Evolutionary conservation across 2,888 invertebrate genomes (phyloP), one percentile per base, ranked within the genome.

Genomic region (Protodeltote pygarga): DNA sequence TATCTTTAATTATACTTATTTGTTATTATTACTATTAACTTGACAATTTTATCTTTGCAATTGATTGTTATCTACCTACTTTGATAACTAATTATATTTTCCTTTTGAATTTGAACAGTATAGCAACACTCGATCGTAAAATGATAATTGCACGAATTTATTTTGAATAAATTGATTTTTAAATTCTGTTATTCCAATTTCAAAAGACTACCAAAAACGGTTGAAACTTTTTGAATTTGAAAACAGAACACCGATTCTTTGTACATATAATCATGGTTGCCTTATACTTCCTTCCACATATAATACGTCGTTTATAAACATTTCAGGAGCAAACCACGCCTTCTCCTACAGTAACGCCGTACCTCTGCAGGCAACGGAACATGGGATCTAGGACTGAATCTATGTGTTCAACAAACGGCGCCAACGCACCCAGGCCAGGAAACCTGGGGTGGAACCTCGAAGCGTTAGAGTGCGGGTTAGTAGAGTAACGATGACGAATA

Each of bases 321-420:
- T 81, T 88, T 9, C 83, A 91, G 90, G 89, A 87, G 48, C 83
- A 82, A 59, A 92, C 78, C 71, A 87, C 95, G 40, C 95, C 96
- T 9, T 96, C 97, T 3, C 96, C 96, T 6, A 94, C 94, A 37
- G 95, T 95, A 67, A 96, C 96, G 11, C 96, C 97, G 21, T 97
- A 96, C 81, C 87, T 96, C 81, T 96, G 96, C 81, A 93, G 97
- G 44, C 97, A 97, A 78, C 93, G 97, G 48, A 96, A 93, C 79
- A 94, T 94, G 81, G 93, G 93, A 9, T 93, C 93, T 10, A 92
- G 94, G 49, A 76, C 87, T 0, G 91, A 90, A 63, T 90, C 90
- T 0, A 72, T 86, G 58, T 78, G 77, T 66, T 89, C 89, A 0
- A 85, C 84, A 15, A 53, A 80, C 1, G 87, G 69, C n/a, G 66